These are phyloP conservation scores for Thryonomys swinderianus DNA, from an alignment of 2,113 vertebrate species.

Conservation along the genomic window DNA sequence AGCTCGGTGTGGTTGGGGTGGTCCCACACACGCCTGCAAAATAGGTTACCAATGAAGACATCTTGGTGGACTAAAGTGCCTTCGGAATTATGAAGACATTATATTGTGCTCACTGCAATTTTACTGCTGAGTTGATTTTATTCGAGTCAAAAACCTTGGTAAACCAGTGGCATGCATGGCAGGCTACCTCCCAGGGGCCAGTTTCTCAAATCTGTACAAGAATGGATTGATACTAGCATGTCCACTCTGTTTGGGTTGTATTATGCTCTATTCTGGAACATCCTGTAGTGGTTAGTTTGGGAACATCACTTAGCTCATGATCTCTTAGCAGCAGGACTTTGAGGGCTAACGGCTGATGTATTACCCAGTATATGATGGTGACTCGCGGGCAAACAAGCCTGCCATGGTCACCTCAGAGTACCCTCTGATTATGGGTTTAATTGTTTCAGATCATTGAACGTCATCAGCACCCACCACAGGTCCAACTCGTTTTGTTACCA, in stretches of 20 bases:
- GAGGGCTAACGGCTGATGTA: slow-evolving; percentile 52
- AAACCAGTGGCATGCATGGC: not conserved
- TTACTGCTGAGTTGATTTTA: not conserved
- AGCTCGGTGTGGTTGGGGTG: not conserved
- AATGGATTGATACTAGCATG: slow-evolving; percentile 16
- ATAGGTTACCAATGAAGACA: not conserved
- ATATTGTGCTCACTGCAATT: not conserved
- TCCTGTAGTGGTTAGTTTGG: slow-evolving; percentile 62
- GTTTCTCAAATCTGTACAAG: not conserved
- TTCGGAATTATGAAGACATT: not conserved
- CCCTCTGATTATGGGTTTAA: slow-evolving; percentile 60
- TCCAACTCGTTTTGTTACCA: not conserved
- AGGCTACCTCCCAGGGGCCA: not conserved
- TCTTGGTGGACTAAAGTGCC: not conserved
- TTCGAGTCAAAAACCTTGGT: not conserved
- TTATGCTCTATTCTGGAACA: slow-evolving; percentile 54
- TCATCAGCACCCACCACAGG: slow-evolving; percentile 15
- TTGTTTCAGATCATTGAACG: slow-evolving; percentile 15
- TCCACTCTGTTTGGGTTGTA: not conserved
- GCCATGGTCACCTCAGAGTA: slow-evolving; percentile 1
- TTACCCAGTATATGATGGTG: slow-evolving; percentile 11
- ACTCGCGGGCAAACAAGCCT: slow-evolving; percentile 54
- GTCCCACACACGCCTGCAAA: not conserved
- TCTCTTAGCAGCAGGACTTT: slow-evolving; percentile 75
- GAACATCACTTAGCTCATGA: slow-evolving; percentile 56